These are phyloP conservation scores for Amblyteles armatorius DNA, from an alignment of 2,888 invertebrate genomes.

Conservation along the genomic window DNA sequence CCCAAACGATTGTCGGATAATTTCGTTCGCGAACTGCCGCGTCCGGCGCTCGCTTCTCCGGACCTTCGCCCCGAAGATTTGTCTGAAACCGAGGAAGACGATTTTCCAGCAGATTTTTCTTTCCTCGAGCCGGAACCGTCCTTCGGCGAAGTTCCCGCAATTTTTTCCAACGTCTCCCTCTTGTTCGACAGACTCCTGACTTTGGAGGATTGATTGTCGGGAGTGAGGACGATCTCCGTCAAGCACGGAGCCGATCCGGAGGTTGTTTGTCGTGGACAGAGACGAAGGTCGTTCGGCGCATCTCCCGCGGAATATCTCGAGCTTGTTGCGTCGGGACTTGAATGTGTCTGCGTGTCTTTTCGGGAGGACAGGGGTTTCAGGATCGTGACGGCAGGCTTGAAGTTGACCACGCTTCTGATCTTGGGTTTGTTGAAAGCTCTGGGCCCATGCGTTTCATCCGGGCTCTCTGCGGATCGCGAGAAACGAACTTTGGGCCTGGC, in stretches of 20 bases:
- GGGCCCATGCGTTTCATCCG: neutral
- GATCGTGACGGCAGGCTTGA: conserved; percentile 39
- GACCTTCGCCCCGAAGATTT: neutral
- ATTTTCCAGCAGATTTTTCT: conserved; percentile 2
- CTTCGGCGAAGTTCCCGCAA: neutral
- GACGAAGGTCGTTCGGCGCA: conserved; percentile 34
- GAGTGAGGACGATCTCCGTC: conserved; percentile 13
- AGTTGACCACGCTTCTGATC: conserved; percentile 46
- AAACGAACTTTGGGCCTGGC: conserved; percentile 60
- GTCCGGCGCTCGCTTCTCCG: no score
- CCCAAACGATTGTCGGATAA: neutral
- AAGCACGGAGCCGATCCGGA: conserved; percentile 8
- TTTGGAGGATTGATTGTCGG: neutral
- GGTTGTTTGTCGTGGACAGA: conserved; percentile 17
- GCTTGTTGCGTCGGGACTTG: conserved; percentile 5
- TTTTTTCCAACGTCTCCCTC: neutral
- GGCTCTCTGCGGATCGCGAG: conserved; percentile 51
- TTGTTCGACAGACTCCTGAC: neutral
- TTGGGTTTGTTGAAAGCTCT: conserved; percentile 44
- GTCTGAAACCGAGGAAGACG: neutral
- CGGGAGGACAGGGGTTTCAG: conserved; percentile 32
- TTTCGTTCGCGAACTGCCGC: neutral
- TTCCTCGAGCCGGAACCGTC: neutral
- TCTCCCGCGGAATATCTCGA: conserved; percentile 30
- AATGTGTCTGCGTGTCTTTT: conserved; percentile 12